Evolutionary conservation across 2,888 invertebrate genomes (phyloP).

Genomic region (Chrysolina haemoptera): DNA sequence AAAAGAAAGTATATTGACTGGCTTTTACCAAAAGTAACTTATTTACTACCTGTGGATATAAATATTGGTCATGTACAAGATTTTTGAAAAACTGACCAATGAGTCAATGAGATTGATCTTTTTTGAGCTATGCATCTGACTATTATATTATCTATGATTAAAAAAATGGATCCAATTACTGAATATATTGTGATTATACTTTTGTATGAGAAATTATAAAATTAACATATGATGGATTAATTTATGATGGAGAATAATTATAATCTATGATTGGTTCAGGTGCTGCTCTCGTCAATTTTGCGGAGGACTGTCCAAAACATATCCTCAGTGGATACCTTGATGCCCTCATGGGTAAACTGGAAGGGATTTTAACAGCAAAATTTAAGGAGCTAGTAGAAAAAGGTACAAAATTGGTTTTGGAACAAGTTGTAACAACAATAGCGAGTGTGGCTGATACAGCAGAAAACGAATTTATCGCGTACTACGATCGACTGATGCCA

Average conservation of each 20-base stretch:
- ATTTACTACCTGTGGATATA: too few species aligned
- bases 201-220: conserved; percentile 18
- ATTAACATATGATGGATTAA: too few species aligned
- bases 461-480: conserved; percentile 94
- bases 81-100: too few species aligned
- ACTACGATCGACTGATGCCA: conserved; percentile 95
- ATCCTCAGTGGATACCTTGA: conserved; percentile 93
- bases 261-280: conserved; percentile 68
- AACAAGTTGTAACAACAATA: conserved; percentile 98
- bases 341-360: conserved; percentile 91
- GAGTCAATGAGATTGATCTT: too few species aligned
- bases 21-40: too few species aligned
- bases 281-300: conserved; percentile 98
- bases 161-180: conserved; percentile 43
- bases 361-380: conserved; percentile 90
- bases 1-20: too few species aligned
- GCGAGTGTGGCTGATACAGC: conserved; percentile 99
- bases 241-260: neutral
- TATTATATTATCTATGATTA: conserved; percentile 34
- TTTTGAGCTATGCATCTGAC: neutral
- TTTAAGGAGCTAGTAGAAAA: conserved; percentile 95
- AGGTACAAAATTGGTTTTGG: conserved; percentile 95
- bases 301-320: conserved; percentile 97
- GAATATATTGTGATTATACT: conserved; percentile 28
- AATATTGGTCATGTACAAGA: too few species aligned